A percentile compares a stretch with the other conserved stretches of the same genome.
phyloP scores from a whole-genome alignment of 1,140 invertebrate species.

The Brachionus manjavacas region DNA sequence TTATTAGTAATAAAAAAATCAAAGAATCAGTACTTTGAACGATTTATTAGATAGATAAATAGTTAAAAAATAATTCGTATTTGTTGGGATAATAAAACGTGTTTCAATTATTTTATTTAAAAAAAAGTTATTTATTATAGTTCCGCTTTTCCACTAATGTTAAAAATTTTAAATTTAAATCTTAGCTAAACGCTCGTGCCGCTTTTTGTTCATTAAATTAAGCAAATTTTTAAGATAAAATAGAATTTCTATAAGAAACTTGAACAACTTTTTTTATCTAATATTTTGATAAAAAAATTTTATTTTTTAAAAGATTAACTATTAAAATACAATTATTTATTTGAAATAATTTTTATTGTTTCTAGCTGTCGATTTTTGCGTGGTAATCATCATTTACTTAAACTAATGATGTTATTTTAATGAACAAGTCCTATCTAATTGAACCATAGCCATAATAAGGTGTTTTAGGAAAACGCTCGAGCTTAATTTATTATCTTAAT shows the following conservation, averaged over 20 bases:
- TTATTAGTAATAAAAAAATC: not conserved
- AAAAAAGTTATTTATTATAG: not conserved
- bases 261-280: too few species aligned
- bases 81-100: not conserved
- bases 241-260: too few species aligned
- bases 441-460: not conserved
- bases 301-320: too few species aligned
- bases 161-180: not conserved
- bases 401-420: not conserved
- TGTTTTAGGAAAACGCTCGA: not conserved
- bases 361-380: not conserved
- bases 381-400: not conserved
- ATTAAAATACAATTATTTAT: too few species aligned
- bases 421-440: not conserved
- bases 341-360: not conserved
- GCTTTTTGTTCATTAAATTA: not conserved
- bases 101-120: not conserved
- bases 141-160: not conserved
- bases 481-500: not conserved
- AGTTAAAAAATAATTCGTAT: not conserved
- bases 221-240: not conserved
- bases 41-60: not conserved
- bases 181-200: not conserved
- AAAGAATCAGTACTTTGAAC: not conserved
- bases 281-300: too few species aligned